Evolutionary conservation across 2,797 vertebrate genomes (phyloP).

Genomic region (Thunnus albacares): DNA sequence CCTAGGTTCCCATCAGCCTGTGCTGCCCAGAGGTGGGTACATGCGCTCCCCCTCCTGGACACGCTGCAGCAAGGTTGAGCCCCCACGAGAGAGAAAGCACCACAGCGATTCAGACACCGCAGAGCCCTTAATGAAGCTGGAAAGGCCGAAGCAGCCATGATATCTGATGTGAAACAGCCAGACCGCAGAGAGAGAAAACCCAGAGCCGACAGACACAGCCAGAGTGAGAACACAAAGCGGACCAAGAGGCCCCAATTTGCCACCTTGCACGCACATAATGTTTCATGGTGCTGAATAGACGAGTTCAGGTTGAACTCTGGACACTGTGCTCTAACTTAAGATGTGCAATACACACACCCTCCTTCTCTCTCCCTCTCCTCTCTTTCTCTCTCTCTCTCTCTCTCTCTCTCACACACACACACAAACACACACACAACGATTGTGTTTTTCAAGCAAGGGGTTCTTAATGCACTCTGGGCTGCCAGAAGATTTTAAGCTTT

Average conservation of each 20-base stretch:
- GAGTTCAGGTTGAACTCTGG: slow-evolving; percentile 69
- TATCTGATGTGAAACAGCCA: slow-evolving; percentile 19
- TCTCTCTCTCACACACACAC: slow-evolving; percentile 15
- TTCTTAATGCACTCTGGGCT: slow-evolving; percentile 54
- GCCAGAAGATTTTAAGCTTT: slow-evolving; percentile 54
- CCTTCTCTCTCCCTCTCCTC: slow-evolving; percentile 4
- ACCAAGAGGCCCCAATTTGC: slow-evolving; percentile 58
- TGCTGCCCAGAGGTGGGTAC: slow-evolving; percentile 88
- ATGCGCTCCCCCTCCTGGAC: slow-evolving; percentile 96
- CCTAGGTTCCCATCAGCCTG: slow-evolving; percentile 88
- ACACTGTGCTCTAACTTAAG: slow-evolving; percentile 71
- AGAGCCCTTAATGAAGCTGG: slow-evolving; percentile 88
- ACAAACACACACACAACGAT: slow-evolving; percentile 43
- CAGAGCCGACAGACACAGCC: slow-evolving; percentile 56
- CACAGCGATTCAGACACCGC: slow-evolving; percentile 88
- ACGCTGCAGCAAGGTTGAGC: slow-evolving; percentile 87
- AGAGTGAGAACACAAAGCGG: slow-evolving; percentile 49
- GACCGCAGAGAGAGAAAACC: slow-evolving; percentile 38
- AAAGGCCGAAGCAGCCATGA: slow-evolving; percentile 91
- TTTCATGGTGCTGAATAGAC: slow-evolving; percentile 74
- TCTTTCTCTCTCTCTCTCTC: slow-evolving; percentile 13
- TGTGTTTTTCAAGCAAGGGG: slow-evolving; percentile 57
- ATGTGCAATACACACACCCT: slow-evolving; percentile 65
- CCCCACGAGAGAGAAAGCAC: slow-evolving; percentile 89
- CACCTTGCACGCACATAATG: slow-evolving; percentile 48